Conservation (phyloP, 2,113 vertebrate genomes). For the Ailuropoda melanoleuca region DNA sequence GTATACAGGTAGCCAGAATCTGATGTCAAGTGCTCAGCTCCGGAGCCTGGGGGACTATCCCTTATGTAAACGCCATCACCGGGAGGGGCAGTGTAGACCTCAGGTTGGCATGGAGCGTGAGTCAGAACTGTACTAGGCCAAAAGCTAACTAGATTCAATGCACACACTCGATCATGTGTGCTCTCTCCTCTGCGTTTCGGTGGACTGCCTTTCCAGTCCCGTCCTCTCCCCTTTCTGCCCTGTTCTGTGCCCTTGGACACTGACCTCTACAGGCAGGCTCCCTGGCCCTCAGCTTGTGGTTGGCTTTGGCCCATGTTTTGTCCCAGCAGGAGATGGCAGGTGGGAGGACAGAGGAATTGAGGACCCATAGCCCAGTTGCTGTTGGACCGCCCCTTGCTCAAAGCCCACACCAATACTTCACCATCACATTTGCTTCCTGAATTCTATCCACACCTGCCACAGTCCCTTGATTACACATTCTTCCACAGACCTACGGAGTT, state of each 20-base stretch:
- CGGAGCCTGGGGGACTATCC: not conserved
- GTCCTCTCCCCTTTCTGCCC: not conserved
- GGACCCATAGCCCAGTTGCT: not conserved
- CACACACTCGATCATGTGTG: accelerated
- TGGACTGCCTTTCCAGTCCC: not conserved
- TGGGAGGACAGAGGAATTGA: not conserved
- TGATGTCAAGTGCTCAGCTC: not conserved
- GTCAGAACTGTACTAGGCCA: not conserved
- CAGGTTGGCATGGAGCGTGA: not conserved
- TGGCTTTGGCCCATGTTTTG: not conserved
- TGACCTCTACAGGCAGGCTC: not conserved
- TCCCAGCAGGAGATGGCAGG: not conserved
- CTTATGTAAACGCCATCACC: not conserved
- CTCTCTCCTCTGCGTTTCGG: not conserved
- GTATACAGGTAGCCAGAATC: not conserved
- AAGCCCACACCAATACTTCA: too few relatives aligned
- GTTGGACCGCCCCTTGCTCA: not conserved
- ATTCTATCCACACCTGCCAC: not conserved
- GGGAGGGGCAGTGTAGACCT: not conserved
- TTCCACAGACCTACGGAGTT: not conserved
- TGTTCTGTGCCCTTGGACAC: not conserved
- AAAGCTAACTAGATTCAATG: not conserved
- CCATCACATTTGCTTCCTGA: not conserved
- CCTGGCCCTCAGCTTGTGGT: not conserved
- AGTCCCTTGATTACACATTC: not conserved